Evolutionary conservation across 1,140 invertebrate species (phyloP), one percentile per base, ranked within the genome.

Genomic region (Sinella curviseta): DNA sequence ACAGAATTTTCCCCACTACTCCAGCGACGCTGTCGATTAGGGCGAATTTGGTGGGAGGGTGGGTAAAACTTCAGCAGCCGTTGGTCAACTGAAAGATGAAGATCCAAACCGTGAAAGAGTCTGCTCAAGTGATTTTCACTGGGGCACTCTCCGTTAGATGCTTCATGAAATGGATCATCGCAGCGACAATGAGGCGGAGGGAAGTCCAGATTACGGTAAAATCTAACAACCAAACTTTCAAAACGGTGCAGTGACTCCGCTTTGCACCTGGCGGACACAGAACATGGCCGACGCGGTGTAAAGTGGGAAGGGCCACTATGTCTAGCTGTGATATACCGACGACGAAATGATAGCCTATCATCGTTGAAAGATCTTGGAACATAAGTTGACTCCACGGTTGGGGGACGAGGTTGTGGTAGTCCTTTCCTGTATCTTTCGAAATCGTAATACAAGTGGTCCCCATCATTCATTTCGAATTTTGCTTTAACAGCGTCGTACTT

Each of bases 371-470:
- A 26, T 26, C 39, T 8, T 8, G 57, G 57, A n/a, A 4, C 57
- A 65, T 70, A 70, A 31, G 74, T 36, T 36, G 34, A 8, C 3
- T 75, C 35, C 3, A 28, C 17, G 1, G 3, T 2, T 26, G 73
- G 70, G 4, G 78, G 74, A 12, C 57, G 33, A 0, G 78, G 78
- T 76, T 79, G 78, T 57, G 78, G 73, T 26, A 75, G 24, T 16
- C 78, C 78, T 24, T 79, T 75, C 26, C 78, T 14, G 28, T 60
- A 79, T 28, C 78, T 75, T 20, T 79, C 78, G 30, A 79, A 79
- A 26, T 79, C 78, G 48, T 75, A 79, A 33, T 79, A 79, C 26
- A 79, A 36, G 36, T 79, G 78, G n/a, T 79, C 78, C n/a, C 73
- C 78, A 30, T 76, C 78, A 20, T 57, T 75, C 78, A 75, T 76